phyloP scores from a whole-genome alignment of 2,888 invertebrate genomes.

The Dromius quadrimaculatus region DNA sequence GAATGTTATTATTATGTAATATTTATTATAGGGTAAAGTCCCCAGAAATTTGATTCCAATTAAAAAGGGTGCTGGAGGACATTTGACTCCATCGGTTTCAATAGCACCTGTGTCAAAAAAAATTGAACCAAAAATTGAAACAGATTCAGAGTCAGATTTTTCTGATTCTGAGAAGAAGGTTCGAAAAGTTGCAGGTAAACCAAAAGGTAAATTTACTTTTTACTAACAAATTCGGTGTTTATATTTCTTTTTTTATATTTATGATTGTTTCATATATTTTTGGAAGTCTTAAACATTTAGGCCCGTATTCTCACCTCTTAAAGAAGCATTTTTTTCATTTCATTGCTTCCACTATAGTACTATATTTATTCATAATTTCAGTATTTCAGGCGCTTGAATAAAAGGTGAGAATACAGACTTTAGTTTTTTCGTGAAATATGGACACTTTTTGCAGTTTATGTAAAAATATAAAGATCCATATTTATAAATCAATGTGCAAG shows the following conservation, averaged over 20 bases:
- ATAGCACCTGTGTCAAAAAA: constrained; percentile 67
- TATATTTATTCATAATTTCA: too few species aligned
- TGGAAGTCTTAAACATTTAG: too few species aligned
- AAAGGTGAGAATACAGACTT: too few species aligned
- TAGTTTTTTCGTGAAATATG: too few species aligned
- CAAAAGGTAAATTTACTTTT: constrained; percentile 53
- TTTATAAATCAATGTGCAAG: too few species aligned
- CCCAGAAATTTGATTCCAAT: constrained; percentile 54
- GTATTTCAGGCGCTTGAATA: too few species aligned
- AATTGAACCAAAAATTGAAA: constrained; percentile 55
- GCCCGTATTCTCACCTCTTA: too few species aligned
- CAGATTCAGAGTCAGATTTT: constrained; percentile 54
- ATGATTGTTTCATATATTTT: too few species aligned
- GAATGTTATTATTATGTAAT: neutral
- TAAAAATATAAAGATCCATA: too few species aligned
- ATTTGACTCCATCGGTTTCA: constrained; percentile 68
- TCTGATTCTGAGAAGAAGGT: constrained; percentile 41
- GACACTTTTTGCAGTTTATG: too few species aligned
- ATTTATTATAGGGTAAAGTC: constrained; percentile 35
- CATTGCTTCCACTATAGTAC: too few species aligned
- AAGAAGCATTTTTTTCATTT: too few species aligned
- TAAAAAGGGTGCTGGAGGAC: constrained; percentile 58
- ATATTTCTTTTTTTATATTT: neutral
- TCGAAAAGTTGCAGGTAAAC: constrained; percentile 51
- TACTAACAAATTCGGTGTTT: constrained; percentile 7